These are phyloP conservation scores for Lepidochrysops patricia DNA, from an alignment of 2,888 invertebrate genomes.

Conservation along the genomic window DNA sequence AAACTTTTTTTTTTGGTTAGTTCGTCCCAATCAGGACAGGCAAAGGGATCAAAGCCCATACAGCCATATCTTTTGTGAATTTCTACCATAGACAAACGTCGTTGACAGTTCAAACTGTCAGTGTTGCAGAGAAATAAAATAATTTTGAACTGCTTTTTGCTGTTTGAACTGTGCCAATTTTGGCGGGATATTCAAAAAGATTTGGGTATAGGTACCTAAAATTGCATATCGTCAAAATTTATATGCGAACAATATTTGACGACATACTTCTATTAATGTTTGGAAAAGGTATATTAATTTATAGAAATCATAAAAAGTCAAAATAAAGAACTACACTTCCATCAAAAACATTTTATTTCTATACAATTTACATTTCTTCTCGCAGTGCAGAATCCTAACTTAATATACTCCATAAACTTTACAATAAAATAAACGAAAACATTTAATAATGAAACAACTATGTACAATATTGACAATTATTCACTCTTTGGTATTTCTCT, in stretches of 20 bases:
- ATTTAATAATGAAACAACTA: conserved; percentile 30
- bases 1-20: no score
- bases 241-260: no score
- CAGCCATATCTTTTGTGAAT: no score
- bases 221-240: no score
- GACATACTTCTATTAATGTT: neutral
- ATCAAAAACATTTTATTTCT: conserved; percentile 64
- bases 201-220: no score
- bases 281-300: neutral
- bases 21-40: no score
- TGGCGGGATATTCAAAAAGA: neutral
- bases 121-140: neutral
- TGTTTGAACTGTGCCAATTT: neutral
- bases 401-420: conserved; percentile 41
- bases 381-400: conserved; percentile 48
- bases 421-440: conserved; percentile 34
- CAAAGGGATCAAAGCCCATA: no score
- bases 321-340: conserved; percentile 34
- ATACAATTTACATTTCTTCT: conserved; percentile 58
- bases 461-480: conserved; percentile 42
- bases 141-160: neutral
- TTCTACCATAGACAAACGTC: neutral
- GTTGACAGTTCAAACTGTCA: neutral
- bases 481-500: conserved; percentile 27
- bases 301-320: conserved; percentile 11